A percentile compares a stretch with the other conserved stretches of the same genome.
Conservation (phyloP, 2,113 vertebrate genomes). For the Galeopterus variegatus region DNA sequence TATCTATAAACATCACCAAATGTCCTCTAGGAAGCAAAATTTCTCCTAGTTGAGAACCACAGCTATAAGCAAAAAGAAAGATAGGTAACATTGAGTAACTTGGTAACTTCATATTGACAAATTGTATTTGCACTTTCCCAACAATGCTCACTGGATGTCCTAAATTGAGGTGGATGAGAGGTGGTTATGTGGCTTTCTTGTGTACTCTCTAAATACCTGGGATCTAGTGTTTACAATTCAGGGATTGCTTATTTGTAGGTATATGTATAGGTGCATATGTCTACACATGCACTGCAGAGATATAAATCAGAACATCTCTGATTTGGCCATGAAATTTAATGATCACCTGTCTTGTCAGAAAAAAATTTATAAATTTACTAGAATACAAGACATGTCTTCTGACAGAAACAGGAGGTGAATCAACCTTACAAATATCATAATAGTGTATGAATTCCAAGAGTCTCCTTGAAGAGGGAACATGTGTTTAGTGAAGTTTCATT, state of each 20-base stretch:
- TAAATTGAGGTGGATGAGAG: background rate
- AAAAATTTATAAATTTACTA: slow-evolving; percentile 55
- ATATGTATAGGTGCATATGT: background rate
- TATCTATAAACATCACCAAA: background rate
- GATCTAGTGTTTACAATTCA: slow-evolving; percentile 14
- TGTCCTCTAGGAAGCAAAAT: background rate
- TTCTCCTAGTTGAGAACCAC: background rate
- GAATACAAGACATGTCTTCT: slow-evolving; percentile 43
- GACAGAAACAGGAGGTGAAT: slow-evolving; percentile 57
- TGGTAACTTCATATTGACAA: background rate
- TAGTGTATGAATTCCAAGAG: slow-evolving; percentile 59
- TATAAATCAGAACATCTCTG: slow-evolving; percentile 4
- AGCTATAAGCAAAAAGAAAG: background rate
- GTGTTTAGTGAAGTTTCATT: slow-evolving; percentile 68
- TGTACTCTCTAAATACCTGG: background rate
- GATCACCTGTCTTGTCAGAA: slow-evolving; percentile 42
- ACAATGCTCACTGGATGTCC: background rate
- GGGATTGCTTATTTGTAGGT: background rate
- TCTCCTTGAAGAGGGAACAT: slow-evolving; percentile 64
- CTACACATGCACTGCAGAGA: background rate
- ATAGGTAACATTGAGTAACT: background rate
- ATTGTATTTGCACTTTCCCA: background rate
- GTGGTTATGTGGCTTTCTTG: background rate
- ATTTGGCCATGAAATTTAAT: slow-evolving; percentile 53
- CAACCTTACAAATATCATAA: slow-evolving; percentile 36